phyloP scores from a whole-genome alignment of 2,797 vertebrate genomes.

The Valencia hispanica region DNA sequence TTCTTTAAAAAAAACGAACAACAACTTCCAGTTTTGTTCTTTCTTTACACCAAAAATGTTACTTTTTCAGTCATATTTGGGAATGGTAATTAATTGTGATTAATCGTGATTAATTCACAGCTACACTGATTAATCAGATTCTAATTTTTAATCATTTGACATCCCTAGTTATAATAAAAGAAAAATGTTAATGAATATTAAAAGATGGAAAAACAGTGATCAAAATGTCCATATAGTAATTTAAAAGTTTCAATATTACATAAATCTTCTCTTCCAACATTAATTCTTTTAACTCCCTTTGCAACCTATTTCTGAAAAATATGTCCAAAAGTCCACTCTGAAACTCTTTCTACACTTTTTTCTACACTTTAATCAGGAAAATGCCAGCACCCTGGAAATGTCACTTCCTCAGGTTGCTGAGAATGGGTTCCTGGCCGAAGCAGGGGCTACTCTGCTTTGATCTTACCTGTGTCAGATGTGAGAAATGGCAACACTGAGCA shows the following conservation, averaged over 20 bases:
- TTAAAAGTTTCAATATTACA: background rate
- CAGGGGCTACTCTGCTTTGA: constrained; percentile 38
- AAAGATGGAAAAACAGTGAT: no score
- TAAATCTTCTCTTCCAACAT: background rate
- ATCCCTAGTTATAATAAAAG: no score
- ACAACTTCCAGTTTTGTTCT: no score
- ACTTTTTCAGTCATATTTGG: no score
- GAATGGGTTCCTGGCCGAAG: constrained; percentile 6
- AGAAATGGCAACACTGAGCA: constrained; percentile 1
- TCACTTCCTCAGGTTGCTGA: constrained; percentile 38
- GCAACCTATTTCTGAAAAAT: background rate
- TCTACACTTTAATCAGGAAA: constrained; percentile 42
- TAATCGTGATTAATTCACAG: no score
- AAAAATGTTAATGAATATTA: no score
- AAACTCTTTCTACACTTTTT: background rate
- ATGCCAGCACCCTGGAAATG: constrained; percentile 66
- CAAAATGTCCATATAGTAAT: no score
- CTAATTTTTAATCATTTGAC: no score
- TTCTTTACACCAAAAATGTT: no score
- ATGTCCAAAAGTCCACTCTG: background rate
- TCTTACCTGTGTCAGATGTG: constrained; percentile 32
- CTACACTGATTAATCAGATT: no score
- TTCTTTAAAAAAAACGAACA: no score
- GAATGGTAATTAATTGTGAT: no score
- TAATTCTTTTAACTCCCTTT: background rate